Base-by-base conservation (phyloP, 2,797 vertebrate species). In the Ambastaia sidthimunki region DNA sequence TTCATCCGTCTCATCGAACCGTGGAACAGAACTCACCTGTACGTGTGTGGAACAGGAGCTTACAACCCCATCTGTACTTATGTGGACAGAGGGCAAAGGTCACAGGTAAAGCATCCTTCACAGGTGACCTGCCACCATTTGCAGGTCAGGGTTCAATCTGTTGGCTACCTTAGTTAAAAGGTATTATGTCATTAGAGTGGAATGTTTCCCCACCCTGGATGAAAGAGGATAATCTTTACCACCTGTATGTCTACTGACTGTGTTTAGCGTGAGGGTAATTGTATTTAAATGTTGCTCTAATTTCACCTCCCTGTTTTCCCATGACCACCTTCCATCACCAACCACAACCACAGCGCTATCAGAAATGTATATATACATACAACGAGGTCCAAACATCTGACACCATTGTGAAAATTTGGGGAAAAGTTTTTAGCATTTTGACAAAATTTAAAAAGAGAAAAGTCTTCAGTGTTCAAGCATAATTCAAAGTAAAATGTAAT, bases 31-130 rank as follows among this genome's bases (percentile, higher is more conserved):
- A 99, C 98, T 76, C 98, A 99, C 86, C 94, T 99, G 84, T 99
- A 99, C 1, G 96, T 98, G 82, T 99, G 98, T 1, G 98, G 98
- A 80, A 99, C 97, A 0, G 98, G 98, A 0, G 98, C 98, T 10
- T 99, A 99, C 93, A 98, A 99, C 89, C 98, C 98, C 83, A 92
- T 99, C 93, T 99, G 98, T 89, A 94, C 96, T 86, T 99, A 97
- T 0, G 93, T 99, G 90, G 98, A 99, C 91, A 93, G 97, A 0
- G 97, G 98, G 89, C 97, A 96, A 84, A 95, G 96, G 84, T 95
- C 98, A 80, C 97, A 99, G 98, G 98, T 99, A 94, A 94, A 88
- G 37, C 54, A 34, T n/a, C 50, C 60, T 23, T 71, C 28, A 41
- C 19, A 80, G 57, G 44, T 70, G 21, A 59, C 71, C 81, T 47